Evolutionary conservation across 1,140 invertebrate species (phyloP), one percentile per base, ranked within the genome.

Genomic region (Druon quercuslanigerum): DNA sequence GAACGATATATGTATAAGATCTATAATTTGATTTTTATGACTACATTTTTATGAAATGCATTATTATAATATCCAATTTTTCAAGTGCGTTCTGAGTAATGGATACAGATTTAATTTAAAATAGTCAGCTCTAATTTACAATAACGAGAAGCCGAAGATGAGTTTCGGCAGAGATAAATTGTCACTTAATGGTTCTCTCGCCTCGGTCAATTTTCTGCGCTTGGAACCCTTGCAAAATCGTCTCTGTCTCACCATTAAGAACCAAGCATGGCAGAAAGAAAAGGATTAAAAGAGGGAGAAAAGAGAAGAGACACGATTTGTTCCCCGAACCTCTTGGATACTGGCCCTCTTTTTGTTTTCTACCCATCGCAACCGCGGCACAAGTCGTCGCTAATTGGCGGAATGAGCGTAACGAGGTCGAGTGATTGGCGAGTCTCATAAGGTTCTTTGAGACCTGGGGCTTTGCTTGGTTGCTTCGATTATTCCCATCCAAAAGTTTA

Each of bases 361-460:
- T 50, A 57, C 72, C 46, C 76, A 73, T 72, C 74, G 75, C 56
- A 79, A 79, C 78, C 8, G 60, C 60, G 3, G 79, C 78, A 73
- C 81, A 80, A 82, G 80, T 83, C 81, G 82, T 75, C 75, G 76
- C 82, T 86, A 88, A 89, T 90, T 89, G 88, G 85, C 87, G 78
- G 83, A 90, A 90, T 80, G 87, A 90, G 86, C 87, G 85, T 83
- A 89, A 89, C 84, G 87, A 88, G 87, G 85, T 79, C 85, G 86
- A 89, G 83, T 77, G 85, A 88, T 89, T 87, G 85, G 86, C 80
- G 83, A 88, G 81, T 83, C 82, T 78, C 82, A 84, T 84, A 33
- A 66, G 20, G 57, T 66, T 66, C 57, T 33, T 33, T 66, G 16
- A 54, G 17, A 54, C 52, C 57, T 25, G 25, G 25, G 25, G 25